Percentiles rank a stretch among this genome's conserved stretches.
Evolutionary conservation across 2,113 vertebrate genomes (phyloP).

Genomic region (Balaeniceps rex): DNA sequence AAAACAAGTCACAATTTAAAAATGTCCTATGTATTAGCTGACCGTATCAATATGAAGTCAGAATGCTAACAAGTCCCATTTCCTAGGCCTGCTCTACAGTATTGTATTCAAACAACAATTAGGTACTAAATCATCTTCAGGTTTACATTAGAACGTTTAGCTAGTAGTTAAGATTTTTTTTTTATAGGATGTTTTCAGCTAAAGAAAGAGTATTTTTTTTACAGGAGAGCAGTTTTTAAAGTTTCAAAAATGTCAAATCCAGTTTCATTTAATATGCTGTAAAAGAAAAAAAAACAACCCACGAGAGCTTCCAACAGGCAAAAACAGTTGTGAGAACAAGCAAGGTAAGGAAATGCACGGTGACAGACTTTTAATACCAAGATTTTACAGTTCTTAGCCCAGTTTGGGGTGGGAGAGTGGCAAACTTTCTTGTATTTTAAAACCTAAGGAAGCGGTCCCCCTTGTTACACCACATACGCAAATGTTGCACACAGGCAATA

Average conservation of each 20-base stretch:
- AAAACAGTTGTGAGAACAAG: background rate
- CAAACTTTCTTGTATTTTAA: background rate
- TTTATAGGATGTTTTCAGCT: background rate
- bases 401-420: background rate
- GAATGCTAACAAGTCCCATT: background rate
- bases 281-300: background rate
- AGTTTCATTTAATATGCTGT: background rate
- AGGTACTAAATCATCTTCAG: background rate
- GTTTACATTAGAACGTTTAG: background rate
- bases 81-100: background rate
- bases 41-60: background rate
- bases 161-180: background rate
- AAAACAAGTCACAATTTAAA: slow-evolving; percentile 34
- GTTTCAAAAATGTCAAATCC: background rate
- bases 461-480: background rate
- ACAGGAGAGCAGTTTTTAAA: slow-evolving; percentile 20
- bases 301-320: background rate
- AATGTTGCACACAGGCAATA: background rate
- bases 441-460: background rate
- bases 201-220: background rate
- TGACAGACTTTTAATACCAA: background rate
- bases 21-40: background rate
- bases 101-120: background rate
- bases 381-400: background rate
- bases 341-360: background rate